A percentile compares a stretch with the other conserved stretches of the same genome.
Conservation (phyloP, 2,113 vertebrate genomes). For the Hypocryptadius cinnamomeus region DNA sequence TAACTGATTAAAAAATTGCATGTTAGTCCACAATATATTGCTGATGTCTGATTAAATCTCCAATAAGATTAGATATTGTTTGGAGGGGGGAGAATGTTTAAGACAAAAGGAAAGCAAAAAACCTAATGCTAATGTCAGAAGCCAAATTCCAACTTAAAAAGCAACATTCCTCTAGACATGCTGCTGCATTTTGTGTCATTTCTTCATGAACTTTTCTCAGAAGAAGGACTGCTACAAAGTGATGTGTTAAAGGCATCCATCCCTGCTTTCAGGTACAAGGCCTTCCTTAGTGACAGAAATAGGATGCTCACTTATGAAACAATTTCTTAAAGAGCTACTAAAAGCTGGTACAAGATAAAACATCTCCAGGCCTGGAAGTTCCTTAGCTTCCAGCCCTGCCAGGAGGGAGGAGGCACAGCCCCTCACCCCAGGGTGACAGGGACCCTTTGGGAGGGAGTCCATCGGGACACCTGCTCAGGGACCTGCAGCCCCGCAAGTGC, state of each 20-base stretch:
- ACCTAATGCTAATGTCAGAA: neutral
- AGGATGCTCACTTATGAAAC: neutral
- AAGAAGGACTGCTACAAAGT: neutral
- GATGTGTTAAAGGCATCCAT: neutral
- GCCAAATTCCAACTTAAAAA: neutral
- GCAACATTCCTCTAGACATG: neutral
- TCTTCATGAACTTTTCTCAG: neutral
- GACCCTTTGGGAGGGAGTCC: neutral
- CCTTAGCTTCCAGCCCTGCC: neutral
- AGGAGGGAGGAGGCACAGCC: neutral
- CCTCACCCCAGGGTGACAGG: fast-evolving
- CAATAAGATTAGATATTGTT: neutral
- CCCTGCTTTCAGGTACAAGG: neutral
- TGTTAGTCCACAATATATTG: neutral
- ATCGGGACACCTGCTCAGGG: neutral
- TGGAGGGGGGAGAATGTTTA: neutral
- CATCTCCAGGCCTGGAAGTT: neutral
- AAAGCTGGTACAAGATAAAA: neutral
- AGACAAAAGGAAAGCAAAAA: neutral
- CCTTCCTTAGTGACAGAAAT: neutral
- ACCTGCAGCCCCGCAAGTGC: neutral
- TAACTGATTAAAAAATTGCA: neutral
- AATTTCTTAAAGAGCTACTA: neutral
- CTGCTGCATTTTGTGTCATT: neutral
- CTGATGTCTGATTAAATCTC: neutral